Evolutionary conservation across 2,113 vertebrate genomes (phyloP).

Genomic region (Pan paniscus): DNA sequence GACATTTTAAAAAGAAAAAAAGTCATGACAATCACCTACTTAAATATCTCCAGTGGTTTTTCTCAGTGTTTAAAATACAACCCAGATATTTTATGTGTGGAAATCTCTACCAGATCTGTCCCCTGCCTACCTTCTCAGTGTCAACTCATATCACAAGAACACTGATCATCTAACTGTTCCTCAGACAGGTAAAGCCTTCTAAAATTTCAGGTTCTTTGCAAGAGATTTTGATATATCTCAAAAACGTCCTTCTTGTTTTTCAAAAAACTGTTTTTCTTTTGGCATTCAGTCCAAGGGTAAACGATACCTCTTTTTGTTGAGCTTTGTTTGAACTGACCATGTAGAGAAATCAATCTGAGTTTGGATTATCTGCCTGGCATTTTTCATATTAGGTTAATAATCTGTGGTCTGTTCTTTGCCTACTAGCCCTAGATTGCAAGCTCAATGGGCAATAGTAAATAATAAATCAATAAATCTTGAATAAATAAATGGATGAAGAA

Average conservation of each 20-base stretch:
- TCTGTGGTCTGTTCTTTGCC: not conserved
- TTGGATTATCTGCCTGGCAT: not conserved
- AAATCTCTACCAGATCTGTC: not conserved
- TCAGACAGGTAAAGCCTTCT: not conserved
- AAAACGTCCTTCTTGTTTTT: not conserved
- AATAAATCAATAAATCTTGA: not conserved
- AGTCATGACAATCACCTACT: not conserved
- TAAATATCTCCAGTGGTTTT: not conserved
- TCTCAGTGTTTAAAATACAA: not conserved
- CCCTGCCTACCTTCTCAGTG: not conserved
- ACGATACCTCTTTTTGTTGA: not conserved
- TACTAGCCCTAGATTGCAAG: not conserved
- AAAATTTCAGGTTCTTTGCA: not conserved
- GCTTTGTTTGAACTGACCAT: not conserved
- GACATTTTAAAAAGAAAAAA: not conserved
- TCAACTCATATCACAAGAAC: not conserved
- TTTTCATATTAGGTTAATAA: not conserved
- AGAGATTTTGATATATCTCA: not conserved
- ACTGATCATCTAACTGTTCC: not conserved
- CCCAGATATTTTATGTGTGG: not conserved
- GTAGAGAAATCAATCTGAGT: not conserved
- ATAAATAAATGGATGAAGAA: not conserved
- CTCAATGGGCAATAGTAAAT: not conserved
- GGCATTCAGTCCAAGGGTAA: not conserved
- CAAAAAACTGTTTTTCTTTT: not conserved